Conservation (phyloP, 2,113 vertebrate genomes). For the Mustela lutreola region DNA sequence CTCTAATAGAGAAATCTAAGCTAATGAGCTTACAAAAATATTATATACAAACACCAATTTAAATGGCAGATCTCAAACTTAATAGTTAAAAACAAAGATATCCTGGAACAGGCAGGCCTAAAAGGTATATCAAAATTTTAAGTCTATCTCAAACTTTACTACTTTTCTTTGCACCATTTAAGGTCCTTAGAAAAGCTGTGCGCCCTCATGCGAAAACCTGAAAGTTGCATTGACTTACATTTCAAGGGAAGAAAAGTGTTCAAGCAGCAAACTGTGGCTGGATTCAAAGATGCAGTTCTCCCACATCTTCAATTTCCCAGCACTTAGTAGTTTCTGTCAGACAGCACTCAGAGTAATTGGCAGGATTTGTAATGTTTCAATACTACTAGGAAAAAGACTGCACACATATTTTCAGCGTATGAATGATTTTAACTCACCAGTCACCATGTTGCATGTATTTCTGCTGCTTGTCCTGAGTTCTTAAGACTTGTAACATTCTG, state of each 20-base stretch:
- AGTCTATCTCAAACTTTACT: not conserved
- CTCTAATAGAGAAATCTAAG: slow-evolving; percentile 23
- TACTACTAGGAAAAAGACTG: slow-evolving; percentile 73
- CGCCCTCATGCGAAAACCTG: not conserved
- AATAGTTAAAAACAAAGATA: not conserved
- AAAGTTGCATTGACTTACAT: not conserved
- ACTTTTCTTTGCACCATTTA: not conserved
- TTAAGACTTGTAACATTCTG: slow-evolving; percentile 90
- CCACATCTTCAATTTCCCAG: slow-evolving; percentile 39
- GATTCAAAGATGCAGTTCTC: slow-evolving; percentile 8
- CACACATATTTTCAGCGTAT: slow-evolving; percentile 85
- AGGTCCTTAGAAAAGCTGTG: not conserved
- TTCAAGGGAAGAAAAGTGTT: not conserved
- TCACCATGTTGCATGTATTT: slow-evolving; percentile 89
- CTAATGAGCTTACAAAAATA: slow-evolving; percentile 14
- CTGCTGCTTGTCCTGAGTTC: slow-evolving; percentile 89
- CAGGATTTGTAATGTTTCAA: slow-evolving; percentile 78
- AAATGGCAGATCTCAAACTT: slow-evolving; percentile 14
- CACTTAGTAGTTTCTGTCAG: slow-evolving; percentile 63
- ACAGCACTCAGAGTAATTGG: slow-evolving; percentile 70
- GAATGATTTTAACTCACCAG: slow-evolving; percentile 89
- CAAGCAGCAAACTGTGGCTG: slow-evolving; percentile 8
- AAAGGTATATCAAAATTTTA: slow-evolving; percentile 38
- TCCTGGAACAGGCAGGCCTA: not conserved
- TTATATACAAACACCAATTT: not conserved